A percentile compares a stretch with the other conserved stretches of the same genome.
phyloP scores from a whole-genome alignment of 2,888 invertebrate genomes.

The Prenolepis imparis region DNA sequence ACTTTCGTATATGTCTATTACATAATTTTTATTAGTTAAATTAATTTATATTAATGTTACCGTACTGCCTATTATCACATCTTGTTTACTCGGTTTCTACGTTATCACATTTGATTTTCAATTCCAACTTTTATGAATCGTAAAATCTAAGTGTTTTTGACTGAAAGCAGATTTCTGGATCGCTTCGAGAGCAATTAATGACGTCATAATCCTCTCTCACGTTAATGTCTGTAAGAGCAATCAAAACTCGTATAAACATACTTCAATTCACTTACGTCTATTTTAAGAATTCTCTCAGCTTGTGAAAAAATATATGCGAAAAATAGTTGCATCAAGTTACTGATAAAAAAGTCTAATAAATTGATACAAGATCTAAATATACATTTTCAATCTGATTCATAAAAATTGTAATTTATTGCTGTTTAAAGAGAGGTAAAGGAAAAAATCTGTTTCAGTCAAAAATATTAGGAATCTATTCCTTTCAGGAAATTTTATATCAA shows the following conservation, averaged over 20 bases:
- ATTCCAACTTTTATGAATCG: not conserved
- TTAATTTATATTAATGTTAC: not conserved
- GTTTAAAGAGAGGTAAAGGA: not conserved
- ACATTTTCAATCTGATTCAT: not conserved
- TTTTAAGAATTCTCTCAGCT: constrained; percentile 2
- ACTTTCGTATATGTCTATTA: not conserved
- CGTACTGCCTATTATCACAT: not conserved
- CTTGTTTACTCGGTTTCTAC: not conserved
- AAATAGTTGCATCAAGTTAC: not conserved
- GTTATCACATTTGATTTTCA: not conserved
- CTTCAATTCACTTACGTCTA: not conserved
- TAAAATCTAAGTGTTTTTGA: not conserved
- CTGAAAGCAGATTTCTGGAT: not conserved
- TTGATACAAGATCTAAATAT: not conserved
- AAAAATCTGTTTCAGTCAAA: not conserved
- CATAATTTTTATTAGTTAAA: not conserved
- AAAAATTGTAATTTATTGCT: not conserved
- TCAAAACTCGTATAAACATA: constrained; percentile 1
- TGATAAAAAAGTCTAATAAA: not conserved
- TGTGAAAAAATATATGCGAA: too few relatives aligned
- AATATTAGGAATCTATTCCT: not conserved
- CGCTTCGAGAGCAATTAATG: not conserved
- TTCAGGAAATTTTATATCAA: not conserved
- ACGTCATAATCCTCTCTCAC: not conserved
- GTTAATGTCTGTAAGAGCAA: not conserved